phyloP scores from a whole-genome alignment of 1,140 invertebrate genomes.

The Listronotus bonariensis region DNA sequence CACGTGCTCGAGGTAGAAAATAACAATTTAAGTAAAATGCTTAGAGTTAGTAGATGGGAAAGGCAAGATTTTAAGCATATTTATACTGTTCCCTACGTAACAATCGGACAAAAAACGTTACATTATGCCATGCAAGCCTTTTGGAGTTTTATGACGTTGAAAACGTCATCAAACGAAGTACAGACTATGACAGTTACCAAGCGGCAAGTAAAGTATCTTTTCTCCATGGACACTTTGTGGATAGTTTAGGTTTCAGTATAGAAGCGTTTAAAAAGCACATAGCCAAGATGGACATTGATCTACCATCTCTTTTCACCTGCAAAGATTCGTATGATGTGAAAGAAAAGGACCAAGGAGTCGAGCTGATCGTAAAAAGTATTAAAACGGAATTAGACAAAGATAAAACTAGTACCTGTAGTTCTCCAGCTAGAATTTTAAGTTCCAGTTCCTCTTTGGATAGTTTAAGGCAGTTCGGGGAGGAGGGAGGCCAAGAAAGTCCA shows the following conservation, averaged over 20 bases:
- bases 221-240: conserved; percentile 55
- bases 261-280: conserved; percentile 52
- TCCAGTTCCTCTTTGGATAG: conserved; percentile 53
- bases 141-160: conserved; percentile 53
- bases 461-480: conserved; percentile 52
- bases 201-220: conserved; percentile 56
- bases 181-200: conserved; percentile 55
- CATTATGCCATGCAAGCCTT: conserved; percentile 55
- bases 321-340: conserved; percentile 39
- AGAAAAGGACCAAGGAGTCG: conserved; percentile 42
- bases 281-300: conserved; percentile 39
- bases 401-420: conserved; percentile 37
- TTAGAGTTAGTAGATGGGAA: conserved; percentile 5
- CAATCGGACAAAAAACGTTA: conserved; percentile 50
- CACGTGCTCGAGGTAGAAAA: conserved; percentile 43
- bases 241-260: conserved; percentile 57
- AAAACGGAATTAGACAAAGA: conserved; percentile 45
- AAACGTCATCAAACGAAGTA: conserved; percentile 51
- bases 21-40: conserved; percentile 12
- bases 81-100: conserved; percentile 43
- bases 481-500: conserved; percentile 53
- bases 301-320: conserved; percentile 38
- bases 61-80: conserved; percentile 38
- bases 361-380: conserved; percentile 44
- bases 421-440: conserved; percentile 50